Conservation (phyloP, 2,113 vertebrate genomes). For the Tachycineta bicolor region DNA sequence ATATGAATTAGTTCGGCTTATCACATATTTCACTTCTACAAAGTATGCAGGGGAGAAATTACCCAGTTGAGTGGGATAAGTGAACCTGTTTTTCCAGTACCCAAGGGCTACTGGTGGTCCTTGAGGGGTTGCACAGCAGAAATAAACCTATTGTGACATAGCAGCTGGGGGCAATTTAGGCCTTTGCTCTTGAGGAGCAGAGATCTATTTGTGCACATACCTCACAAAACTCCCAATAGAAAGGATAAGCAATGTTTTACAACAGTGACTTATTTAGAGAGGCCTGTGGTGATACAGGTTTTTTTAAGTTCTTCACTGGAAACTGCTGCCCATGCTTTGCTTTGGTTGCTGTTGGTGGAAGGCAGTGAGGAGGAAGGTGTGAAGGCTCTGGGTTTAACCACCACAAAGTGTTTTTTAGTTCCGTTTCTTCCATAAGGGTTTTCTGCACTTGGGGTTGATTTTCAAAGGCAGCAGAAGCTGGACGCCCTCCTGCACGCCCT, state of each 20-base stretch:
- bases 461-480: neutral
- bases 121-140: neutral
- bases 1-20: neutral
- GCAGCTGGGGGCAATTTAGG: neutral
- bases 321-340: neutral
- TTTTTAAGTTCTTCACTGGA: neutral
- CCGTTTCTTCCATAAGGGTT: neutral
- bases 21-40: conserved; percentile 34
- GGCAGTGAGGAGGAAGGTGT: neutral
- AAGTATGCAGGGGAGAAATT: neutral
- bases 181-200: neutral
- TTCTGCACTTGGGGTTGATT: neutral
- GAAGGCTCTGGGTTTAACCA: neutral
- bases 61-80: neutral
- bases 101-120: neutral
- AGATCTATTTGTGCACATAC: neutral
- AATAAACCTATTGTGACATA: neutral
- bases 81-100: conserved; percentile 11
- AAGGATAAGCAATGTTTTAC: neutral
- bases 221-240: neutral
- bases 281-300: neutral
- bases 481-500: neutral
- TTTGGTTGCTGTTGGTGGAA: neutral
- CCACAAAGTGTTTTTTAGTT: neutral
- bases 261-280: neutral